Evolutionary conservation across 2,888 invertebrate species (phyloP), one percentile per base, ranked within the genome.

Genomic region (Geotrupes spiniger): DNA sequence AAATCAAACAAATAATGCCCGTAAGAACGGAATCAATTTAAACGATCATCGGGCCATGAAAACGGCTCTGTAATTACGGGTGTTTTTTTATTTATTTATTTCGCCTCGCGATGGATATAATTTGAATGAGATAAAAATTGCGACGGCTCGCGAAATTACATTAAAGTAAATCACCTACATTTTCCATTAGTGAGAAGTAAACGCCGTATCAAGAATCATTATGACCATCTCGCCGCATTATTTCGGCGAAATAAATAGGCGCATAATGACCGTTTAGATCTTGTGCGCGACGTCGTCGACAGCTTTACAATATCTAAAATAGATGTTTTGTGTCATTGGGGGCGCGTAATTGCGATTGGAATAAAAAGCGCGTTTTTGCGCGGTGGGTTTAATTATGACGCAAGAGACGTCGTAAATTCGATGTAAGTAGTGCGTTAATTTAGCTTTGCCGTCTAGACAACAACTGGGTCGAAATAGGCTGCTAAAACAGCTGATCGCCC

Each of bases 401-500:
- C 9, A n/a, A 36, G 38, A 14, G 11, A 26, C 28, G 16, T 28
- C 27, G 27, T 36, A 37, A 36, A 45, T 29, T 45, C 29, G n/a
- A 45, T 17, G 38, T 21, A 21, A 21, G 21, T n/a, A 38, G 25
- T 25, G 11, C 14, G 36, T 40, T 59, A 62, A 61, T 62, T 62
- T 59, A 53, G 48, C 53, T 53, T 40, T 57, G 57, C 59, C 53
- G 64, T 66, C 69, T 68, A 68, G 67, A 67, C 68, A 61, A 33
- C 33, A 33, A 33, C 33, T 33, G 52, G 57, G 59, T 59, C 62
- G 62, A 68, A 69, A 69, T 68, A 64, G 71, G 69, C 67, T 64
- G 68, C 61, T 57, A 62, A 62, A 69, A 70, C 71, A 71, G 71
- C 71, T 72, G 71, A 72, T 71, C 67, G 67, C 58, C 65, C 69